Evolutionary conservation across 2,797 vertebrate genomes (phyloP).

Genomic region (Champsocephalus gunnari): DNA sequence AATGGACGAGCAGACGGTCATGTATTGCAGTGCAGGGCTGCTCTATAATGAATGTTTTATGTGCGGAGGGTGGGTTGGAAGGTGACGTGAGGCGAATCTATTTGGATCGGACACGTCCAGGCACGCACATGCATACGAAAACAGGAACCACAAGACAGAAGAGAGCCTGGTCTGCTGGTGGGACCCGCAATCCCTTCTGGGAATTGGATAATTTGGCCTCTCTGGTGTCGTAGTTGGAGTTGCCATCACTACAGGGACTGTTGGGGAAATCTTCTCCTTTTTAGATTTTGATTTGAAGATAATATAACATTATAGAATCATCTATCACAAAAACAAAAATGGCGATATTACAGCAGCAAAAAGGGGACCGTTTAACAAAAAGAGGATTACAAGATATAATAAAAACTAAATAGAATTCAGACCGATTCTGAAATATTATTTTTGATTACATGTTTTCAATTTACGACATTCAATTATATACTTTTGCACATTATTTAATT

Average conservation of each 20-base stretch:
- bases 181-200: slow-evolving; percentile 28
- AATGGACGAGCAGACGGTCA: slow-evolving; percentile 55
- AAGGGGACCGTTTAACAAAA: too few species aligned
- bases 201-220: slow-evolving; percentile 17
- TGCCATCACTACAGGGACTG: background rate
- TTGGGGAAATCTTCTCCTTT: background rate
- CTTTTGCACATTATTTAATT: background rate
- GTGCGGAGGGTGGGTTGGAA: slow-evolving; percentile 78
- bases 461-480: background rate
- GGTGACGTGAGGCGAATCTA: slow-evolving; percentile 91
- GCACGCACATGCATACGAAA: slow-evolving; percentile 72
- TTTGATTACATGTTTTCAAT: too few species aligned
- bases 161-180: slow-evolving; percentile 37
- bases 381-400: background rate
- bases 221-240: slow-evolving; percentile 22
- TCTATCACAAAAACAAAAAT: too few species aligned
- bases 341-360: too few species aligned
- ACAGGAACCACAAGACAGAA: slow-evolving; percentile 42
- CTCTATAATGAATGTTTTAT: slow-evolving; percentile 94
- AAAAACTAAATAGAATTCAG: background rate
- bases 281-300: too few species aligned
- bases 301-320: too few species aligned
- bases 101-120: slow-evolving; percentile 86
- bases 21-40: slow-evolving; percentile 78
- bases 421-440: too few species aligned